Conservation (phyloP, 1,140 invertebrate genomes). For the Zaprionus nigranus region DNA sequence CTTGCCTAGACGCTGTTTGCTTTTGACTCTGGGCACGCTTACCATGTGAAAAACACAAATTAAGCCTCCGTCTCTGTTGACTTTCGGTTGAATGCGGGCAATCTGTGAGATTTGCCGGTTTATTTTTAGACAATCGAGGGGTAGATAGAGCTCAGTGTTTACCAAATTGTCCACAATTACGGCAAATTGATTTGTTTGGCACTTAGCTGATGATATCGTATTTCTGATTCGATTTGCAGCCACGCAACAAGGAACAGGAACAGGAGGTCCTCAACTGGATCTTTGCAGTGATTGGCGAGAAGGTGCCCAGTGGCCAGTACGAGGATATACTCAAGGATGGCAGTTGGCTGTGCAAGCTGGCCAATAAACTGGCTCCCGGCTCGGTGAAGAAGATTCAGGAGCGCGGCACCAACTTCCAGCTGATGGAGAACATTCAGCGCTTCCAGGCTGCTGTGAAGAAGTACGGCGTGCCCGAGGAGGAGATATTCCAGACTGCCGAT, state of each 20-base stretch:
- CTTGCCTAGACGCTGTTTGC: slow-evolving; percentile 10
- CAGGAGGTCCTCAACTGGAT: slow-evolving; percentile 96
- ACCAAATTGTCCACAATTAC: slow-evolving; percentile 60
- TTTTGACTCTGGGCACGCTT: slow-evolving; percentile 19
- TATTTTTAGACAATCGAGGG: slow-evolving; percentile 44
- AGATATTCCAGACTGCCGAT: slow-evolving; percentile 99
- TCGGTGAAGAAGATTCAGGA: slow-evolving; percentile 98
- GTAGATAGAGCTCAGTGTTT: slow-evolving; percentile 2
- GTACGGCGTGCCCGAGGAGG: slow-evolving; percentile 97
- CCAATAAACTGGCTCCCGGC: slow-evolving; percentile 97
- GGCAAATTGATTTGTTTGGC: slow-evolving; percentile 61
- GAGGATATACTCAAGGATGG: slow-evolving; percentile 98
- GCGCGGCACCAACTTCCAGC: slow-evolving; percentile 97
- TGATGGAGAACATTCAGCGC: slow-evolving; percentile 99
- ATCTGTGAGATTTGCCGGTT: slow-evolving; percentile 38
- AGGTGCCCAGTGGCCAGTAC: slow-evolving; percentile 92
- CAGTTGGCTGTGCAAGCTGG: slow-evolving; percentile 95
- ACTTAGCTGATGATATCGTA: slow-evolving; percentile 50
- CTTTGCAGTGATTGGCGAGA: slow-evolving; percentile 93
- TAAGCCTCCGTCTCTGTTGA: slow-evolving; percentile 30
- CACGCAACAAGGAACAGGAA: slow-evolving; percentile 96
- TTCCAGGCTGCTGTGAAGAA: slow-evolving; percentile 97
- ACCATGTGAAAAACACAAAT: slow-evolving; percentile 34
- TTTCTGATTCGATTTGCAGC: slow-evolving; percentile 85
- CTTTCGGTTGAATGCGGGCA: slow-evolving; percentile 32